Evolutionary conservation across 30 jellyfish, hydroid and myxozoan genomes (phyloP), one percentile per base, ranked within the genome.

Genomic region (Aurelia sp.): DNA sequence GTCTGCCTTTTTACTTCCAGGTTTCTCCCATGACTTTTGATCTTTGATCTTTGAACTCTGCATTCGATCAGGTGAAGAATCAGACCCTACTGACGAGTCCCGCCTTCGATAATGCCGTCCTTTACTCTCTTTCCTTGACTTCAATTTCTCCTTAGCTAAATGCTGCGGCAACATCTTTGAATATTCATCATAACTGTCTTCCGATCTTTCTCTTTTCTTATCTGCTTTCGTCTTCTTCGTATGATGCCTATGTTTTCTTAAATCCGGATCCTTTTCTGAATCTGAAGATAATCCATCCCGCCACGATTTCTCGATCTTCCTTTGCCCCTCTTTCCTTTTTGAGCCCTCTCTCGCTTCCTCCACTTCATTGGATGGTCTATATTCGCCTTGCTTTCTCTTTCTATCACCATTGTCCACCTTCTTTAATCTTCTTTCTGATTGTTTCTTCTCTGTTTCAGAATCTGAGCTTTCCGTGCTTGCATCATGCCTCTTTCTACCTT

Each of bases 181-280:
- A 44, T 44, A 44, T 10, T 44, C 55, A 44, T 71, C 66, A 19
- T 11, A 7, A 15, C 33, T 71, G 19, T 71, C 48, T 71, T 71
- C 82, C 41, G 17, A 30, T 19, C 71, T 71, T 71, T 55, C 61
- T 55, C 20, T 37, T 30, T 4, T 76, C 76, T 27, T n/a, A 35
- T 23, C 51, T 44, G 55, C 15, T 44, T 44, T 44, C 55, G 15
- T 44, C 55, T 44, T 44, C 10, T 44, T 44, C 15, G 15, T 9
- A 10, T 1, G 13, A 9, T 8, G 10, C 13, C 10, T 12, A 44
- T 44, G 55, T 44, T 44, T 44, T 44, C 55, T 44, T 44, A 9
- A 5, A 44, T 2, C 55, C 55, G 0, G 13, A 44, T 44, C 15
- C 1, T 1, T 13, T 44, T 44, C 55, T 44, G 55, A 44, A 44